Conservation (phyloP, 2,797 vertebrate genomes). For the Rhinatrema bivittatum region DNA sequence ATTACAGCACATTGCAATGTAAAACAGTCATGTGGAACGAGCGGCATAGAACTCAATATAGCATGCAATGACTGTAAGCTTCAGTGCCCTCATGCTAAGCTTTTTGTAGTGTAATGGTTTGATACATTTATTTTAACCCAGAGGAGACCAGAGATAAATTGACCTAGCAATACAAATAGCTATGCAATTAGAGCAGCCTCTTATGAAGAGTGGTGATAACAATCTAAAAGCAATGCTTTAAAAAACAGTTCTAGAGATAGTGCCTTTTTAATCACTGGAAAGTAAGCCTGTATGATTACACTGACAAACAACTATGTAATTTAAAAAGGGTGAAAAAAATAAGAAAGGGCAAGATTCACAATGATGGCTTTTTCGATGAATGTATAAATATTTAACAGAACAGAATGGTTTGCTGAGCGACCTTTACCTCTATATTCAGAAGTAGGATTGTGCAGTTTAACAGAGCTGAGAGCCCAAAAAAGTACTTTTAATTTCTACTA, state of each 20-base stretch:
- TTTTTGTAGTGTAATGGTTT: constrained; percentile 39
- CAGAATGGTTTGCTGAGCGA: too few relatives aligned
- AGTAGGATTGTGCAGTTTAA: too few relatives aligned
- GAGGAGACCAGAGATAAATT: constrained; percentile 47
- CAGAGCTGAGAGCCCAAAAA: too few relatives aligned
- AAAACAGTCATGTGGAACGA: constrained; percentile 29
- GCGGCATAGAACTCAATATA: constrained; percentile 30
- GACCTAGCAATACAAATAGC: constrained; percentile 44
- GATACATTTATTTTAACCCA: constrained; percentile 46
- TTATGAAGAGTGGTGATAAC: constrained; percentile 30
- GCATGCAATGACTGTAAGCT: constrained; percentile 39
- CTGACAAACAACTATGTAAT: constrained; percentile 12
- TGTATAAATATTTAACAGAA: too few relatives aligned
- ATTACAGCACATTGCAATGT: constrained; percentile 30
- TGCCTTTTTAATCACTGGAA: constrained; percentile 18
- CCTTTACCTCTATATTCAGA: too few relatives aligned
- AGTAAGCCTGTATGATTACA: constrained; percentile 15
- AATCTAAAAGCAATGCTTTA: constrained; percentile 31
- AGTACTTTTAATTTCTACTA: too few relatives aligned
- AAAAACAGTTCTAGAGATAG: constrained; percentile 17
- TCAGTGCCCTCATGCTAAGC: constrained; percentile 42
- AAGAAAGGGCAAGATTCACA: constrained; percentile 11
- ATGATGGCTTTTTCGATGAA: constrained; percentile 13
- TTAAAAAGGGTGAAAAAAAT: constrained; percentile 1
- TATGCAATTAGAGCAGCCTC: constrained; percentile 38